These are phyloP conservation scores for Maniola jurtina DNA, from an alignment of 1,140 invertebrate genomes.

Conservation along the genomic window DNA sequence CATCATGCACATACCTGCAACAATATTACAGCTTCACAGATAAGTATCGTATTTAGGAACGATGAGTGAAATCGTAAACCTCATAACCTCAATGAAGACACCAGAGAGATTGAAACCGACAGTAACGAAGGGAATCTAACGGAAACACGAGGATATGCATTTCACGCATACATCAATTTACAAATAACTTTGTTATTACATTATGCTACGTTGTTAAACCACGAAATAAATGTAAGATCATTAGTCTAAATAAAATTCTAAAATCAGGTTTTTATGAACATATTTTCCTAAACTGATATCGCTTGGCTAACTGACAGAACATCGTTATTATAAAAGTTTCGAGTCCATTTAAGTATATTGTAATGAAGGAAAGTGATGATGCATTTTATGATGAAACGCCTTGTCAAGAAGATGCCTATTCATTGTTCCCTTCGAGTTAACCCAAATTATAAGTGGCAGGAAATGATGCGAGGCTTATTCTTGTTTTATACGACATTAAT, in stretches of 20 bases:
- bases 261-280: too few species aligned
- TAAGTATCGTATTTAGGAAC: conserved; percentile 39
- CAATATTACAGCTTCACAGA: conserved; percentile 20
- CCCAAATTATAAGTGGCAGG: neutral
- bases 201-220: too few species aligned
- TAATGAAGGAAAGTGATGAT: conserved; percentile 1
- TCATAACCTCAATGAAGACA: conserved; percentile 50
- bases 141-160: conserved; percentile 19
- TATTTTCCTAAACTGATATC: too few species aligned
- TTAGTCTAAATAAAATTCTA: too few species aligned
- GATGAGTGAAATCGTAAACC: conserved; percentile 61
- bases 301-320: too few species aligned
- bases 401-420: neutral
- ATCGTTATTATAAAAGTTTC: neutral
- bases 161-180: neutral
- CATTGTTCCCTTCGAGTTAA: neutral
- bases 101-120: conserved; percentile 28
- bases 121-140: conserved; percentile 27
- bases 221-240: too few species aligned
- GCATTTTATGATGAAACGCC: neutral
- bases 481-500: too few species aligned
- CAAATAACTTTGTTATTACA: too few species aligned
- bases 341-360: neutral
- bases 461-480: neutral
- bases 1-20: conserved; percentile 42